Base-by-base conservation (phyloP, 2,797 vertebrate genomes). In the Danio aesculapii region DNA sequence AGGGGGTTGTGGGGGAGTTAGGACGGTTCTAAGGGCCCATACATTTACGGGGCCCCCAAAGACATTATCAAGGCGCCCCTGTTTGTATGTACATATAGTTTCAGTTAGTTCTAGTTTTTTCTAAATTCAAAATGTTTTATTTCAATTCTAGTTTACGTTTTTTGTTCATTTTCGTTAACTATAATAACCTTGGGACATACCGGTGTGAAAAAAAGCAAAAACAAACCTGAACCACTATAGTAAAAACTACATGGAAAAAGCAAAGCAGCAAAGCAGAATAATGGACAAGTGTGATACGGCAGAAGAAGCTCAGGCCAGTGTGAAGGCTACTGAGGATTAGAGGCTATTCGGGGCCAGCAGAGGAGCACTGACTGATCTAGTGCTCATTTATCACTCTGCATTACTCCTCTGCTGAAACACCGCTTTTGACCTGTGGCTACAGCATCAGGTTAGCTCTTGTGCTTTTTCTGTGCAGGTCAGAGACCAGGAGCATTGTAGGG, bases 311-410 rank as follows among this genome's bases (percentile, higher is more conserved):
- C 59, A 50, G 30, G 72, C 39, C 21, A 75, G 21, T 41, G n/a
- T 63, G 47, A 75, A 75, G 47, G 47, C 49, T 30, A 55, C 11
- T 55, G 61, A 49, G 8, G 30, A 53, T 55, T 64, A 14, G 61
- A 73, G 39, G 16, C 59, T 43, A 41, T 76, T 39, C 5, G 0
- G 8, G 74, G 39, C 12, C 6, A 61, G 19, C 17, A 16, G 57
- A 62, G 57, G 19, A 41, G 43, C 17, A 55, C 50, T 44, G 49
- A 55, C 14, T 39, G n/a, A 67, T 55, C 41, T 21, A 55, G 49
- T 5, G 11, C 49, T 59, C 21, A 58, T 68, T 46, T 57, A 58
- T 68, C 30, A 70, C 30, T 5, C 0, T 14, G 62, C 21, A 44
- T 21, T 43, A 50, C 11, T 43, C 7, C 21, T 69, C 11, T 41